Percentiles rank a stretch among this genome's conserved stretches.
These are phyloP conservation scores for Dendrophyllia cribrosa DNA, from an alignment of 64 coral and sea anemone genomes.

Conservation along the genomic window DNA sequence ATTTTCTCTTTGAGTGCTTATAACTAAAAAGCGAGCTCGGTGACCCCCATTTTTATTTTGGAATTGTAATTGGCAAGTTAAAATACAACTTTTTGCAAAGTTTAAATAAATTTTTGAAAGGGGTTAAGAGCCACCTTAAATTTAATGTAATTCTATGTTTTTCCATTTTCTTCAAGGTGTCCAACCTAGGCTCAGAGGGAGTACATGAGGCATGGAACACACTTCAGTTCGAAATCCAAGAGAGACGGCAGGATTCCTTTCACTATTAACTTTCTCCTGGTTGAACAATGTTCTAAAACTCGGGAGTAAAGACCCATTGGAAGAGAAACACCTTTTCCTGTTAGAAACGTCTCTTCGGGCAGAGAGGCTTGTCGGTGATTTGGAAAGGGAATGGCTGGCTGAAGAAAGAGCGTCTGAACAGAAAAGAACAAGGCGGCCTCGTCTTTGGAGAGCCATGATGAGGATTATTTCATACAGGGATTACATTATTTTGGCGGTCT, in stretches of 20 bases:
- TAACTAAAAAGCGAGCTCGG: no score
- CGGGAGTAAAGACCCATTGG: conserved; percentile 49
- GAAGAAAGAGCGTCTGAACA: neutral
- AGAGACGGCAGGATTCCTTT: conserved; percentile 7
- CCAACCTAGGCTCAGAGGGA: no score
- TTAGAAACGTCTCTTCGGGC: neutral
- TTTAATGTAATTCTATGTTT: no score
- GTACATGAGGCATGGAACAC: no score
- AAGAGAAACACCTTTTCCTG: conserved; percentile 39
- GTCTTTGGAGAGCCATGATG: conserved; percentile 24
- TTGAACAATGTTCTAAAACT: conserved; percentile 37
- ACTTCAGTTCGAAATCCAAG: neutral
- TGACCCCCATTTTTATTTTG: no score
- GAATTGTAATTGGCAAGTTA: no score
- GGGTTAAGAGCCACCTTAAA: no score
- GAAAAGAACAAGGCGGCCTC: neutral
- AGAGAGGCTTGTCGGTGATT: neutral
- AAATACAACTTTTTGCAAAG: no score
- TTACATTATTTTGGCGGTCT: neutral
- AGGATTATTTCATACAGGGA: neutral
- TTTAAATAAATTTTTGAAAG: no score
- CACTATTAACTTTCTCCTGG: conserved; percentile 61
- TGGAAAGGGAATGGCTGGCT: neutral
- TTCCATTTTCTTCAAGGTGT: no score
- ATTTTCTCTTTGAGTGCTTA: no score